phyloP scores from a whole-genome alignment of 2,797 vertebrate species.

The Lutjanus argentimaculatus region DNA sequence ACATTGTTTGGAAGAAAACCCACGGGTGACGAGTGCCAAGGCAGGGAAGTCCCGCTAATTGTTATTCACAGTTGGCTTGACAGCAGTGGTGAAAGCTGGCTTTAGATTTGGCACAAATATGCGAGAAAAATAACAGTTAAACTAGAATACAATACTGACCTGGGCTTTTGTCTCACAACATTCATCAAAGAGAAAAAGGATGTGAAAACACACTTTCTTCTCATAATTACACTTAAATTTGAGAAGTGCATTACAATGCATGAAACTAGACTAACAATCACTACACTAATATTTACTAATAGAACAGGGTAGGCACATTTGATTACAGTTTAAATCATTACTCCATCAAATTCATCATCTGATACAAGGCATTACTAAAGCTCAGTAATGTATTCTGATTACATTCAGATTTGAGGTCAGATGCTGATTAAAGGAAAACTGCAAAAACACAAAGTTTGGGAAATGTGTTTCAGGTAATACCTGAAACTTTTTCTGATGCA shows the following conservation, averaged over 20 bases:
- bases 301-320: neutral
- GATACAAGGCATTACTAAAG: neutral
- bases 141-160: constrained; percentile 27
- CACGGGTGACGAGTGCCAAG: constrained; percentile 31
- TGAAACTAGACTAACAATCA: neutral
- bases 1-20: constrained; percentile 56
- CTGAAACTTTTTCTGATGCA: neutral
- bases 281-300: neutral
- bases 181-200: neutral
- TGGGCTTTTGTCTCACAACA: constrained; percentile 6
- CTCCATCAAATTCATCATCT: constrained; percentile 1
- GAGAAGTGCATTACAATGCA: constrained; percentile 26
- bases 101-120: constrained; percentile 64
- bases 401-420: neutral
- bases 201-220: neutral
- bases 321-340: neutral
- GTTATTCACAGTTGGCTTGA: constrained; percentile 60
- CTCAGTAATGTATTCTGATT: constrained; percentile 24
- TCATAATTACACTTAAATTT: constrained; percentile 10
- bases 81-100: constrained; percentile 33
- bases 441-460: neutral
- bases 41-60: constrained; percentile 54
- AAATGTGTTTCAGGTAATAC: neutral
- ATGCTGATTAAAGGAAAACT: neutral
- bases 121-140: constrained; percentile 39